phyloP scores from a whole-genome alignment of 1,140 invertebrate species.

The Drosophila pseudoananassae region DNA sequence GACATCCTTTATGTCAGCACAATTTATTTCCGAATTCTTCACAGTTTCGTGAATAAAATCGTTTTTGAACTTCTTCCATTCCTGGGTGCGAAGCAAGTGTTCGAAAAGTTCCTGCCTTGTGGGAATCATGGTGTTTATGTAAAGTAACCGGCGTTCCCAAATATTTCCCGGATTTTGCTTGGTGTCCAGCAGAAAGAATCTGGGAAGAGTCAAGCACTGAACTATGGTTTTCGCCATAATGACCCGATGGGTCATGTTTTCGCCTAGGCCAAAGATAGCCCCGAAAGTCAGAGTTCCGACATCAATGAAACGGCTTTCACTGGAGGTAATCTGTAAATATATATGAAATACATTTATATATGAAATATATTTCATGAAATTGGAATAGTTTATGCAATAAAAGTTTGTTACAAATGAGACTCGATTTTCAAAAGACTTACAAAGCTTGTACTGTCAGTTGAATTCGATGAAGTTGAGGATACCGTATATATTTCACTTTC shows the following conservation, averaged over 20 bases:
- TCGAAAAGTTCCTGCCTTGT: slow-evolving; percentile 84
- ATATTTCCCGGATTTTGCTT: slow-evolving; percentile 86
- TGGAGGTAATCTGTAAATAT: slow-evolving; percentile 4
- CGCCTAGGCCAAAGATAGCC: slow-evolving; percentile 84
- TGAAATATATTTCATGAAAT: neutral
- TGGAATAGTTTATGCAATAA: neutral
- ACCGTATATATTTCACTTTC: neutral
- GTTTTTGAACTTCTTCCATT: slow-evolving; percentile 85
- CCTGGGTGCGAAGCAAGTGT: slow-evolving; percentile 84
- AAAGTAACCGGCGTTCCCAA: slow-evolving; percentile 86
- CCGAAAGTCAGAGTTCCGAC: slow-evolving; percentile 74
- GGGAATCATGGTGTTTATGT: slow-evolving; percentile 86
- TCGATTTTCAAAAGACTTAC: neutral
- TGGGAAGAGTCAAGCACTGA: slow-evolving; percentile 85
- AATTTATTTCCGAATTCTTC: neutral
- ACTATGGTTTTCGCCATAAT: slow-evolving; percentile 85
- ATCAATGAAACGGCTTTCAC: slow-evolving; percentile 75
- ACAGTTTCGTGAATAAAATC: slow-evolving; percentile 77
- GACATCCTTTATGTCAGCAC: slow-evolving; percentile 56
- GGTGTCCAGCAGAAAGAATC: slow-evolving; percentile 85
- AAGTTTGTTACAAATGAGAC: neutral
- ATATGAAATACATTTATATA: no score
- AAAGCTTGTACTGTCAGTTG: neutral
- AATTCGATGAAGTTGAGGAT: neutral
- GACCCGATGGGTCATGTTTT: slow-evolving; percentile 85